Percentiles rank a stretch among this genome's conserved stretches.
phyloP scores from a whole-genome alignment of 1,140 invertebrate genomes.

The Lordiphosa collinella region DNA sequence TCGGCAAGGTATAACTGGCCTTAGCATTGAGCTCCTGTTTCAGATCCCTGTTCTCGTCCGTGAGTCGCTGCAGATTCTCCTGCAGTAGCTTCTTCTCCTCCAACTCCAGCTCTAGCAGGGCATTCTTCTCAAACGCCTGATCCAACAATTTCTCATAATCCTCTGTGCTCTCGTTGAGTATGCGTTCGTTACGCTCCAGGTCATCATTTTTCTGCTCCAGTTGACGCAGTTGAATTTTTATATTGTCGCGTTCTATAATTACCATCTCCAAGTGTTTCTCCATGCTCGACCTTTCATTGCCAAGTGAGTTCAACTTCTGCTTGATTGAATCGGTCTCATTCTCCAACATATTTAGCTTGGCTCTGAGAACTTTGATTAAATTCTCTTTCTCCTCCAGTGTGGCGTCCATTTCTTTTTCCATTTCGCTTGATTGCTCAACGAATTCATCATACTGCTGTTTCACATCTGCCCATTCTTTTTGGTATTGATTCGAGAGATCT shows the following conservation, averaged over 20 bases:
- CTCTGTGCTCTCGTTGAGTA: conserved; percentile 93
- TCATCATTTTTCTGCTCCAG: conserved; percentile 99
- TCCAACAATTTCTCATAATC: conserved; percentile 96
- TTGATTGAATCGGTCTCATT: no score
- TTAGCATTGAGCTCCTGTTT: conserved; percentile 91
- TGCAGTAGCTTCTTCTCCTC: conserved; percentile 96
- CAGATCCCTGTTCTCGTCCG: conserved; percentile 97
- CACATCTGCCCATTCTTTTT: no score
- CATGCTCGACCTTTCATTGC: conserved; percentile 85
- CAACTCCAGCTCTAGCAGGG: conserved; percentile 96
- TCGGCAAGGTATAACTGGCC: conserved; percentile 71
- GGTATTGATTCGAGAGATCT: no score
- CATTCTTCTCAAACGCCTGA: conserved; percentile 97
- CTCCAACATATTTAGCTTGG: no score
- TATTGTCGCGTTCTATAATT: conserved; percentile 90
- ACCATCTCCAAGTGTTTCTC: conserved; percentile 88
- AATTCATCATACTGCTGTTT: no score
- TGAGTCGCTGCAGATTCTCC: conserved; percentile 94
- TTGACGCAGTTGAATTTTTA: conserved; percentile 93
- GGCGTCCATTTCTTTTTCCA: no score
- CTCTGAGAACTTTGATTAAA: no score
- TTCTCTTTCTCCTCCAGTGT: no score
- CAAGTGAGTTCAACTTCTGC: conserved; percentile 89
- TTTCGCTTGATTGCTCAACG: no score
- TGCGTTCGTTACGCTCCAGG: conserved; percentile 95